phyloP scores from a whole-genome alignment of 2,113 vertebrate genomes.

The Cololabis saira region DNA sequence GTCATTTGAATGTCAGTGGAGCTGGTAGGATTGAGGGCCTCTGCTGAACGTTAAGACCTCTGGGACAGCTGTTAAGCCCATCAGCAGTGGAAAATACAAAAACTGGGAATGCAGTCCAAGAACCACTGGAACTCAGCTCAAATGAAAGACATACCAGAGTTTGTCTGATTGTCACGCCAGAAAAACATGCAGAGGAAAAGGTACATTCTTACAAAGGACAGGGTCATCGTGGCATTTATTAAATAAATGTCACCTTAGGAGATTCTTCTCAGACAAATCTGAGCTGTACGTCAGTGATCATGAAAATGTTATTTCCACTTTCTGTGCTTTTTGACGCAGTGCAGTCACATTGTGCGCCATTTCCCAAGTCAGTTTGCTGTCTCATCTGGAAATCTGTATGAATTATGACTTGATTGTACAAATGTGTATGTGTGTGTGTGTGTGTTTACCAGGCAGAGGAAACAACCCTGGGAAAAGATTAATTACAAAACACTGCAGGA shows the following conservation, averaged over 20 bases:
- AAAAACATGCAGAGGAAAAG: too few relatives aligned
- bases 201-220: background rate
- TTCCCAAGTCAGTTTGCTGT: slow-evolving; percentile 23
- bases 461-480: slow-evolving; percentile 46
- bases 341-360: slow-evolving; percentile 38
- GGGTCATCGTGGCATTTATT: background rate
- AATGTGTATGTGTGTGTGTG: slow-evolving; percentile 16
- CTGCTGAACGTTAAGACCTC: slow-evolving; percentile 4
- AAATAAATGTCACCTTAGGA: background rate
- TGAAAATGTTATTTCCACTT: slow-evolving; percentile 20
- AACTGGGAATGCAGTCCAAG: background rate
- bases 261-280: background rate
- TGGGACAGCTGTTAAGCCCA: slow-evolving; percentile 55
- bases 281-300: background rate
- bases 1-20: slow-evolving; percentile 22
- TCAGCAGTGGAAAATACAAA: slow-evolving; percentile 28
- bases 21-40: slow-evolving; percentile 4
- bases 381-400: slow-evolving; percentile 37
- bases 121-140: slow-evolving; percentile 21
- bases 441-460: slow-evolving; percentile 24
- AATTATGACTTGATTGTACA: slow-evolving; percentile 41
- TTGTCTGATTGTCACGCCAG: slow-evolving; percentile 2
- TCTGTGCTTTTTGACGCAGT: slow-evolving; percentile 51
- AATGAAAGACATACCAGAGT: slow-evolving; percentile 11
- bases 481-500: slow-evolving; percentile 63